These are phyloP conservation scores for Drosophila triauraria DNA, from an alignment of 1,140 invertebrate genomes.

Conservation along the genomic window DNA sequence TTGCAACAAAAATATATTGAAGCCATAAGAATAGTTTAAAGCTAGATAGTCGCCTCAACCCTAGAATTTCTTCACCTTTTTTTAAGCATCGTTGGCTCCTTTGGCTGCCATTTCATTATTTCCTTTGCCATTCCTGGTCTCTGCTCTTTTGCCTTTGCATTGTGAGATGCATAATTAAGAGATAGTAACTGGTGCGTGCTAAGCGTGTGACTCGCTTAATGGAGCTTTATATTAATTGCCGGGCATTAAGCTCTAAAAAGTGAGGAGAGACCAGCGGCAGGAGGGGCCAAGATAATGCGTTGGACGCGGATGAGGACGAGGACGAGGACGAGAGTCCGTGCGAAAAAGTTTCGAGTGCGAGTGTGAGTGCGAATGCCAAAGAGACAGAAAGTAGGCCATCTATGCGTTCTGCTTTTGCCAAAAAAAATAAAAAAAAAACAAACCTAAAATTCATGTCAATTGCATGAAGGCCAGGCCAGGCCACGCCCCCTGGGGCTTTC, in stretches of 20 bases:
- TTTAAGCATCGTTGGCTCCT: not conserved
- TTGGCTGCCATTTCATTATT: not conserved
- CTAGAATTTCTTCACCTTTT: conserved; percentile 11
- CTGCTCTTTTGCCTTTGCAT: conserved; percentile 22
- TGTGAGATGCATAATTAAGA: conserved; percentile 42
- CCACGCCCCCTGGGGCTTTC: conserved; percentile 15
- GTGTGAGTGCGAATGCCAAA: not conserved
- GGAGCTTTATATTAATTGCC: conserved; percentile 49
- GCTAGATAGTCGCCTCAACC: not conserved
- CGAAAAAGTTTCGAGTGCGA: conserved; percentile 2
- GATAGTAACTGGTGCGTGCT: conserved; percentile 38
- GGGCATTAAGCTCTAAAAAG: conserved; percentile 40
- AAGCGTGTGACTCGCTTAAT: conserved; percentile 26
- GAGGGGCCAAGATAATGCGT: not conserved
- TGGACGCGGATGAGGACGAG: not conserved
- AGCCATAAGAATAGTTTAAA: not conserved
- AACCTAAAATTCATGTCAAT: conserved; percentile 60
- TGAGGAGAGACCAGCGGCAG: not conserved
- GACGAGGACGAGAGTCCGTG: conserved; percentile 6
- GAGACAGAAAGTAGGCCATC: conserved; percentile 53
- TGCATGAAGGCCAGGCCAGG: conserved; percentile 65
- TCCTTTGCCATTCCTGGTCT: not conserved
- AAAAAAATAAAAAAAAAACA: not conserved
- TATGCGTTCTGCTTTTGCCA: conserved; percentile 14
- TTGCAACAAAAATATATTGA: too few relatives aligned